Base-by-base conservation (phyloP, 2,113 vertebrate genomes). In the Meriones unguiculatus region DNA sequence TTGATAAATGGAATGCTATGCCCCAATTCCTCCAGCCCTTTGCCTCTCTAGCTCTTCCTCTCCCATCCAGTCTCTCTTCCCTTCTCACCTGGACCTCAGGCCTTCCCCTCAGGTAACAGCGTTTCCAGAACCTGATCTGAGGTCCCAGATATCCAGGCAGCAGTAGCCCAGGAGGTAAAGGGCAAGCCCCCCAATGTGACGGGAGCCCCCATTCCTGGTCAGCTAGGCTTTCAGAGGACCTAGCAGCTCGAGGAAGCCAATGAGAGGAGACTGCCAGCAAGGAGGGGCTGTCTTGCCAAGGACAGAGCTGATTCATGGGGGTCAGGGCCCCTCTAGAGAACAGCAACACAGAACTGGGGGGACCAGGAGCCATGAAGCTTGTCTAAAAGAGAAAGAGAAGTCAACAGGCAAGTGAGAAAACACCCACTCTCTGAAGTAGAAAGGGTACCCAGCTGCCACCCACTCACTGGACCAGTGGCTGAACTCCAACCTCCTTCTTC, bases 51-150 rank as follows among this genome's bases (percentile, higher is more conserved):
- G 24, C 20, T 72, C 81, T 2, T 80, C 84, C 52, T 90, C 67
- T 72, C 77, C 85, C 67, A 75, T 65, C 46, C 64, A 93, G 0
- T 46, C 52, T 46, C 14, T 70, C 38, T 88, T 91, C 46, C 11
- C 7, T 76, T 11, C 0, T 91, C 98, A 99, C 99, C 99, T 99
- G 99, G 15, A 98, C 97, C 75, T 99, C 99, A 18, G 99, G 99
- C 30, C 98, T 98, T 89, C 99, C 99, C 54, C 99, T 98, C 93
- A 99, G 98, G 98, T 99, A 99, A 97, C 99, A 99, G 76, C 99
- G 99, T 92, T 97, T 99, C 99, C 99, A 99, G 89, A 99, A 97
- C 20, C 97, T 98, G 95, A 99, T 85, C 46, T 99, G 99, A 89
- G 99, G 99, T 59, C 99, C 99, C 8, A 98, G 90, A 0, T 98